Evolutionary conservation across 2,797 vertebrate genomes (phyloP).

Genomic region (Alfaro cultratus): DNA sequence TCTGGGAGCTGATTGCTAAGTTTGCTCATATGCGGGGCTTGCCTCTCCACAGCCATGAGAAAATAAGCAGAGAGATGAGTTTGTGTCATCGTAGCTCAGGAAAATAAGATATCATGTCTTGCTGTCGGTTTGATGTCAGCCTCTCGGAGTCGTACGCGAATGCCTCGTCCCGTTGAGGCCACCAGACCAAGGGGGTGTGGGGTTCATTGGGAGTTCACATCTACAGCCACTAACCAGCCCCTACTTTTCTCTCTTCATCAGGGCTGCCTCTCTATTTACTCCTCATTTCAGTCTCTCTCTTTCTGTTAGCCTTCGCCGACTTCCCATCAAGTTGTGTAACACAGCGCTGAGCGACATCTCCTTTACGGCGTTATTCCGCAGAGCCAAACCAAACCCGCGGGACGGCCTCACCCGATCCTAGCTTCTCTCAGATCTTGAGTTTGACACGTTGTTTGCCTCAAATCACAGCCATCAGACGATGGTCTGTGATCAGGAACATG

Average conservation of each 20-base stretch:
- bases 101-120: conserved; percentile 99
- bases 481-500: conserved; percentile 50
- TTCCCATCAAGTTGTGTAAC: conserved; percentile 47
- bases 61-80: conserved; percentile 92
- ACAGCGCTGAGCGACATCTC: conserved; percentile 40
- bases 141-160: conserved; percentile 90
- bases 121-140: conserved; percentile 95
- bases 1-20: conserved; percentile 84
- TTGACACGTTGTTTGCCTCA: conserved; percentile 63
- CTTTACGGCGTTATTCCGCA: conserved; percentile 16
- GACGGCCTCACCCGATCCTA: conserved; percentile 44
- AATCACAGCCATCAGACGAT: conserved; percentile 21
- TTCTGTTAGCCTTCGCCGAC: conserved; percentile 30
- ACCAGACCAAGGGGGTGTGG: conserved; percentile 75
- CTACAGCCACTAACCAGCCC: conserved; percentile 86
- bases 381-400: conserved; percentile 40
- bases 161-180: conserved; percentile 88
- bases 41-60: conserved; percentile 83
- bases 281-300: conserved; percentile 24
- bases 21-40: conserved; percentile 77
- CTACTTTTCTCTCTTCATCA: conserved; percentile 62
- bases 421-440: conserved; percentile 30
- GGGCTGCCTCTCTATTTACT: conserved; percentile 56
- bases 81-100: conserved; percentile 93
- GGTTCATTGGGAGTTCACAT: conserved; percentile 97